phyloP scores from a whole-genome alignment of 2,113 vertebrate species.

The Clarias batrachus region DNA sequence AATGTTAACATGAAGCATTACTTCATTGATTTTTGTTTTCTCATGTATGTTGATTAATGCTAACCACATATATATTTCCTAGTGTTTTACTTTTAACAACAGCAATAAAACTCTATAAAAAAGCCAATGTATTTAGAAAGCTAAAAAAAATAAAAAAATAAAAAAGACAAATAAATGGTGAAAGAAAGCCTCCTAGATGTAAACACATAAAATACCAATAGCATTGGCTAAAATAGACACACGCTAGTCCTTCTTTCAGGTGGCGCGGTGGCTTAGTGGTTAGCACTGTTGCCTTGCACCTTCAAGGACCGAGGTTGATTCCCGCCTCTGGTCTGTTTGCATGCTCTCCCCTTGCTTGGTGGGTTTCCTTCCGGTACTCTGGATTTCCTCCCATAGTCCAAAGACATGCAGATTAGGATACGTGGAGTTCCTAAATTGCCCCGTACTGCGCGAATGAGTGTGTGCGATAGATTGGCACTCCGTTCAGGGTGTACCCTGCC shows the following conservation, averaged over 20 bases:
- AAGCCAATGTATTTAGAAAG: neutral
- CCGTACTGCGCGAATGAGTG: no score
- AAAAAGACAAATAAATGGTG: neutral
- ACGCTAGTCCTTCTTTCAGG: neutral
- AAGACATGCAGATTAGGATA: no score
- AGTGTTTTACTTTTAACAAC: neutral
- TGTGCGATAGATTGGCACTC: no score
- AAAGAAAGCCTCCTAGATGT: neutral
- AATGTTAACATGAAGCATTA: no score
- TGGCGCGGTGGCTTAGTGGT: neutral
- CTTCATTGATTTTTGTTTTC: neutral
- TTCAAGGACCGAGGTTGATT: no score
- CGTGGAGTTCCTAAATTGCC: no score
- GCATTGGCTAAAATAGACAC: neutral
- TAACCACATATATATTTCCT: neutral
- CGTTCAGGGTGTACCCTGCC: no score
- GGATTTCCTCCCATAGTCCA: no score
- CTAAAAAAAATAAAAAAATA: neutral
- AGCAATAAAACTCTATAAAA: neutral
- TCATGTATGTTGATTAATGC: neutral
- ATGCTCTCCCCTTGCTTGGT: no score
- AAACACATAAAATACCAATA: neutral
- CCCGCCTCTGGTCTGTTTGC: no score
- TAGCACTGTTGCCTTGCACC: no score
- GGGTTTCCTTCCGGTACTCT: no score